phyloP scores from a whole-genome alignment of 2,797 vertebrate species.

The Bovichtus variegatus region DNA sequence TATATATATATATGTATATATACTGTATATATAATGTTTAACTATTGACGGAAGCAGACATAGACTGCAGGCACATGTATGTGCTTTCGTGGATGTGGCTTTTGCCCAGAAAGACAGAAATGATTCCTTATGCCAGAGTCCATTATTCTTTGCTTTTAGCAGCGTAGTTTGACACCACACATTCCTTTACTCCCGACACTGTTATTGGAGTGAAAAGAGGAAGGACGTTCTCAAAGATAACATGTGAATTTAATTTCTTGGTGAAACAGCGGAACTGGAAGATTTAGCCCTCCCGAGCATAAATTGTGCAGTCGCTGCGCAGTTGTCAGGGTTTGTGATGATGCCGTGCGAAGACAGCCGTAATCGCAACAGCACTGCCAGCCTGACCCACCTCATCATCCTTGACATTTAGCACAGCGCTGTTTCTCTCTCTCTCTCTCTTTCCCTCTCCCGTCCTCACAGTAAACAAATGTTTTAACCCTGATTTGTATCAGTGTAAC shows the following conservation, averaged over 20 bases:
- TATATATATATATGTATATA: no score
- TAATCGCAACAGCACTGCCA: conserved; percentile 70
- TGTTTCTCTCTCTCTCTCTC: conserved; percentile 42
- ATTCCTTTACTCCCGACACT: conserved; percentile 46
- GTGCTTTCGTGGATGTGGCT: conserved; percentile 41
- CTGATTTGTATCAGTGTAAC: conserved; percentile 78
- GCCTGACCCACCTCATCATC: conserved; percentile 83
- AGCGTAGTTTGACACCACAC: conserved; percentile 42
- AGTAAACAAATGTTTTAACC: conserved; percentile 77
- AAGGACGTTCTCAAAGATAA: conserved; percentile 71
- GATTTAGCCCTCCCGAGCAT: conserved; percentile 58
- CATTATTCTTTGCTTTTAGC: conserved; percentile 60
- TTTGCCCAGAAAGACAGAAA: conserved; percentile 48
- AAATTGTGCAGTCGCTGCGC: conserved; percentile 60
- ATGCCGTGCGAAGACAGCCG: conserved; percentile 66
- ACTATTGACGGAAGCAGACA: conserved; percentile 34
- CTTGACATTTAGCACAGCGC: conserved; percentile 81
- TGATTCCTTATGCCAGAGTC: conserved; percentile 47
- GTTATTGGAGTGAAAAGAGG: conserved; percentile 43
- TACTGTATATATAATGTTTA: conserved; percentile 43
- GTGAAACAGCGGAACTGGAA: conserved; percentile 58
- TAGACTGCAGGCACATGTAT: conserved; percentile 21
- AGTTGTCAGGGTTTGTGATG: conserved; percentile 73
- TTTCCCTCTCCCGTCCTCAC: conserved; percentile 41
- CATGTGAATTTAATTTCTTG: conserved; percentile 73